phyloP scores from a whole-genome alignment of 2,113 vertebrate species.

The Hydropotes inermis region DNA sequence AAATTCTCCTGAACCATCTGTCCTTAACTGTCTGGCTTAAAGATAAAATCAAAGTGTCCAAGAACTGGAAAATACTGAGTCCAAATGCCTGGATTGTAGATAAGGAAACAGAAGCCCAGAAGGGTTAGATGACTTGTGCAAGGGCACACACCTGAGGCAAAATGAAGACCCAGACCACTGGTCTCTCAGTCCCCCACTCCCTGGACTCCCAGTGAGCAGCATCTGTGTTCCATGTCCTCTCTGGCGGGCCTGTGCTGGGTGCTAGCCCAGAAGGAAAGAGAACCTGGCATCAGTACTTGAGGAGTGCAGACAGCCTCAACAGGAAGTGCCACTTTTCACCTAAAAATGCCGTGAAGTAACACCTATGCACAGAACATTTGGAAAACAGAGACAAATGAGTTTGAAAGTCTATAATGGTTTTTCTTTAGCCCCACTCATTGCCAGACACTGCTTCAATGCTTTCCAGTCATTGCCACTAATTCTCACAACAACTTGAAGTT shows the following conservation, averaged over 20 bases:
- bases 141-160: neutral
- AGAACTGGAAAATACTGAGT: slow-evolving; percentile 33
- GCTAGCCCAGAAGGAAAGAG: neutral
- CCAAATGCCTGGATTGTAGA: slow-evolving; percentile 21
- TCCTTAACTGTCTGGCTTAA: slow-evolving; percentile 38
- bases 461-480: neutral
- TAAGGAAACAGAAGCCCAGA: slow-evolving; percentile 29
- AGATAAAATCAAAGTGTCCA: slow-evolving; percentile 24
- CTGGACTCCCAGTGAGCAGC: neutral
- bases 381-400: neutral
- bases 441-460: neutral
- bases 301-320: neutral
- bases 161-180: neutral
- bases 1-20: slow-evolving; percentile 5
- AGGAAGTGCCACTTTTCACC: neutral
- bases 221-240: neutral
- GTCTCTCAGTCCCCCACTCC: neutral
- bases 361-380: neutral
- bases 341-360: neutral
- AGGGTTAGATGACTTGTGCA: neutral
- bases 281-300: neutral
- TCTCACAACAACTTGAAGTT: neutral
- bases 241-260: no score
- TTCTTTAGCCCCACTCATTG: neutral
- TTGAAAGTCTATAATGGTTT: neutral